Evolutionary conservation across 1,140 invertebrate genomes (phyloP).

Genomic region (Harpegnathos saltator): DNA sequence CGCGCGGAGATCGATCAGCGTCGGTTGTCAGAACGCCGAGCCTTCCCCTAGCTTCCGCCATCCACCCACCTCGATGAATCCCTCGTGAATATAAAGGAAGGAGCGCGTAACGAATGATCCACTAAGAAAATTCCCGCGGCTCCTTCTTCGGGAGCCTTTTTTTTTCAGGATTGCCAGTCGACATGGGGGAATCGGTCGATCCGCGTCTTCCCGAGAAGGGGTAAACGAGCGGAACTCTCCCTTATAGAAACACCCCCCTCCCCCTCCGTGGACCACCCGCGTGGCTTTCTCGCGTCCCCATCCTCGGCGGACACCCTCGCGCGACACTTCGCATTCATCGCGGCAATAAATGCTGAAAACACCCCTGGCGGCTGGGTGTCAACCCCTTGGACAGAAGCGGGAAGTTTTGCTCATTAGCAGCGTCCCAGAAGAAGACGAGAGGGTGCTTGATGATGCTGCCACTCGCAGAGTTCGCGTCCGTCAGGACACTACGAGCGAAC

Average conservation of each 20-base stretch:
- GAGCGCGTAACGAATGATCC: slow-evolving; percentile 59
- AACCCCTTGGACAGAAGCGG: slow-evolving; percentile 36
- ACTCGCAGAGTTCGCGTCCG: slow-evolving; percentile 22
- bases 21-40: slow-evolving; percentile 44
- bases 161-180: slow-evolving; percentile 1
- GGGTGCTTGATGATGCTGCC: slow-evolving; percentile 25
- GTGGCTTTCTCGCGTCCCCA: slow-evolving; percentile 1
- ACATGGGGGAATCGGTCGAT: background rate
- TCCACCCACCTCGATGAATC: slow-evolving; percentile 10
- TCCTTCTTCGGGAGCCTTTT: slow-evolving; percentile 26
- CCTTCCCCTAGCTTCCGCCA: background rate
- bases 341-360: slow-evolving; percentile 63
- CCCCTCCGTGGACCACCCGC: background rate
- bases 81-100: slow-evolving; percentile 50
- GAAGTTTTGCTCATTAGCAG: slow-evolving; percentile 62
- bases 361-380: slow-evolving; percentile 30
- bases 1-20: slow-evolving; percentile 60
- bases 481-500: background rate
- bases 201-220: background rate
- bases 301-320: background rate
- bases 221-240: slow-evolving; percentile 7
- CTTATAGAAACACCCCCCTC: background rate
- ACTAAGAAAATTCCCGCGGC: slow-evolving; percentile 47
- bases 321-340: slow-evolving; percentile 52
- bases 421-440: background rate